Percentiles rank a stretch among this genome's conserved stretches.
Evolutionary conservation across 2,113 vertebrate species (phyloP).

Genomic region (Apodemus speciosus): DNA sequence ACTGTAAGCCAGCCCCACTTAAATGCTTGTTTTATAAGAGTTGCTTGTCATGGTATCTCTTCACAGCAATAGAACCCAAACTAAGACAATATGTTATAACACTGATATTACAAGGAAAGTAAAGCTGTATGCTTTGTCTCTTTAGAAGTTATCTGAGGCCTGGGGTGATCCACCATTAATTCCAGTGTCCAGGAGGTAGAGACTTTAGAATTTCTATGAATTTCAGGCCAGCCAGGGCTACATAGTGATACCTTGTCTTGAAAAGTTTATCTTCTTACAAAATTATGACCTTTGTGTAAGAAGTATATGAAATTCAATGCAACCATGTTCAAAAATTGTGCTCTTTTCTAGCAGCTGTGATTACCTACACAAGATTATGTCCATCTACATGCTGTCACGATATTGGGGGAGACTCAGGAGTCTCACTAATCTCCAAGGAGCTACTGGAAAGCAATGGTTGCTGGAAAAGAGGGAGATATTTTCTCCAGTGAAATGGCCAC

Average conservation of each 20-base stretch:
- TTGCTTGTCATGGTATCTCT: no score
- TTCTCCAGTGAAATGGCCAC: neutral
- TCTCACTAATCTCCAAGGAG: neutral
- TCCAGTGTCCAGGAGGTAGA: neutral
- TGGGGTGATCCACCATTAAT: neutral
- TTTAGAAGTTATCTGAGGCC: neutral
- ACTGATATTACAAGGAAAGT: neutral
- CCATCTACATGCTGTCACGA: neutral
- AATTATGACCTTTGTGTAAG: conserved; percentile 12
- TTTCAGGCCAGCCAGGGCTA: neutral
- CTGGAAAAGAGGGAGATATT: neutral
- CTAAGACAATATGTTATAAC: neutral
- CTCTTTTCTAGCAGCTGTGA: neutral
- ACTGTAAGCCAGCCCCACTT: no score
- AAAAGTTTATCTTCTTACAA: neutral
- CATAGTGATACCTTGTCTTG: neutral
- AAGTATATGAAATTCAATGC: neutral
- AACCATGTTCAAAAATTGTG: neutral
- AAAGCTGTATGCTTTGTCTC: neutral
- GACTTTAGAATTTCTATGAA: neutral
- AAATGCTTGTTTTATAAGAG: no score
- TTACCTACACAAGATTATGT: neutral
- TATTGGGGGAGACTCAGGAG: neutral
- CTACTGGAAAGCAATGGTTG: neutral
- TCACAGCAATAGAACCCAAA: no score